Base-by-base conservation (phyloP, 1,140 invertebrate genomes). In the Diachasmimorpha longicaudata region DNA sequence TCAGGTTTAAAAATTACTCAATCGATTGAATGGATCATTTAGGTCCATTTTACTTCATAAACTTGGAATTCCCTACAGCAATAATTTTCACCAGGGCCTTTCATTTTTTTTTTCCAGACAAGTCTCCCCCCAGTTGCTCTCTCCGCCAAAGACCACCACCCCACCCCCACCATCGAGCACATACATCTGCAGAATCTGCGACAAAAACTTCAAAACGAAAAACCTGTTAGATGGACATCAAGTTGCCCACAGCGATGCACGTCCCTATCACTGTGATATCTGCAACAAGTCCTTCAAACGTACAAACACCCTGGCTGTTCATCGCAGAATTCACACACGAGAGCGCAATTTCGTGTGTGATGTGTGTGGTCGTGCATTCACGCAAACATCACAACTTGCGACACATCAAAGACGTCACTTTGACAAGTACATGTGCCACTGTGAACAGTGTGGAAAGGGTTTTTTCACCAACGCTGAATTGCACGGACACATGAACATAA, bases 251-350 rank as follows among this genome's bases (percentile, higher is more conserved):
- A 85, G 82, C 16, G 84, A 85, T 3, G 84, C 81, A 0, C 86
- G 90, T 1, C 91, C 91, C 0, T 89, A 90, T 80, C 75, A 84
- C 4, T 92, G 91, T 79, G 79, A 85, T 0, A 76, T 85, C 8
- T 91, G 91, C 81, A 71, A 78, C 6, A 89, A 89, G 39, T 77
- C 81, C 0, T 92, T 91, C 82, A 88, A 90, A 3, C 84, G 90
- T 0, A 85, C 79, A 1, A 84, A 81, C 23, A 90, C 90, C 11
- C 76, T 91, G 4, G 79, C 85, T 0, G 87, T 90, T 77, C 86
- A 85, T 76, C 70, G 79, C 6, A 79, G 84, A 52, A 84, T 86
- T 46, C 88, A 89, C 31, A 85, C 85, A 0, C 79, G 76, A 0
- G 85, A 86, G 39, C 82, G 82, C 21, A 86, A 85, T 25, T 85